Evolutionary conservation across 2,888 invertebrate genomes (phyloP).

Genomic region (Polydrusus pterygomalis): DNA sequence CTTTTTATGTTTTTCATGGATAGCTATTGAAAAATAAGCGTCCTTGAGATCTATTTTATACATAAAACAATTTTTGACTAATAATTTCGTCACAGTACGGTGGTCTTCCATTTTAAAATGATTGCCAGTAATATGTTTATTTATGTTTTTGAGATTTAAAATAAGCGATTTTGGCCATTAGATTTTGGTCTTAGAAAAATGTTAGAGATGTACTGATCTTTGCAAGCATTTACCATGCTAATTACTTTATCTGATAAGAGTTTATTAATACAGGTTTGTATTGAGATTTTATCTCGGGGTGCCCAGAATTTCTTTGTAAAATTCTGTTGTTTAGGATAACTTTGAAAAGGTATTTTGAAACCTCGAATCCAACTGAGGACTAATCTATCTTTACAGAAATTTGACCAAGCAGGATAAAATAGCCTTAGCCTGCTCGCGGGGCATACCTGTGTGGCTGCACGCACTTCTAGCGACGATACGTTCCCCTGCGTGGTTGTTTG

Average conservation of each 20-base stretch:
- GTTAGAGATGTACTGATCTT: no score
- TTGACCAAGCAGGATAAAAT: no score
- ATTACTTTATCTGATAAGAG: no score
- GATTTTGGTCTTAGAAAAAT: conserved; percentile 27
- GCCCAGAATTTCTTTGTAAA: no score
- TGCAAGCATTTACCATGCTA: no score
- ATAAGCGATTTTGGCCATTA: conserved; percentile 49
- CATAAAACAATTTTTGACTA: conserved; percentile 43
- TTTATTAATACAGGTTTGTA: no score
- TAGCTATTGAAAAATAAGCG: conserved; percentile 57
- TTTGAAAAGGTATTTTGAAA: not conserved
- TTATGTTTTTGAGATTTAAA: conserved; percentile 58
- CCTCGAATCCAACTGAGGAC: conserved; percentile 1
- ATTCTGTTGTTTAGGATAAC: conserved; percentile 1
- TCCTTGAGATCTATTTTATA: no score
- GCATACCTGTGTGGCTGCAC: no score
- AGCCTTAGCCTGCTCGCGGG: no score
- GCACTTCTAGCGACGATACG: no score
- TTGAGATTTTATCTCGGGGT: no score
- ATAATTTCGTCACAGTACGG: conserved; percentile 54
- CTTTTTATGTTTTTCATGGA: conserved; percentile 48
- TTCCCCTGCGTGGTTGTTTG: no score
- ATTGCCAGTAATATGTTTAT: conserved; percentile 52
- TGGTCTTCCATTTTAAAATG: conserved; percentile 61
- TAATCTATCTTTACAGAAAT: not conserved